phyloP scores from a whole-genome alignment of 1,140 invertebrate genomes.

The Amyelois transitella region DNA sequence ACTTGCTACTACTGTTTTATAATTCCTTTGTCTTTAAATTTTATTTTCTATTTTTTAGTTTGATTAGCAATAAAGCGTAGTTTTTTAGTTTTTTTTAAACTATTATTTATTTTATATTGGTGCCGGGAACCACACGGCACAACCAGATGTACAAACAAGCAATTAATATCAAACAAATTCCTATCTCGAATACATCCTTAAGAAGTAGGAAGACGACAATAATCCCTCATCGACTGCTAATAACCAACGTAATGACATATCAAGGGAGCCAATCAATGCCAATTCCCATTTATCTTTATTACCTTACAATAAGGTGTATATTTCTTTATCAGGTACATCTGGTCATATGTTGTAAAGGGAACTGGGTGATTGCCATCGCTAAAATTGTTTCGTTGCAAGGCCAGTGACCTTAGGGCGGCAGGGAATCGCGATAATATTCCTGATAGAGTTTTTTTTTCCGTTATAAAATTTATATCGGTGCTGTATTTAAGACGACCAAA shows the following conservation, averaged over 20 bases:
- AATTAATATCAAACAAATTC: not conserved
- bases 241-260: not conserved
- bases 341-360: not conserved
- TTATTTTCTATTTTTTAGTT: too few species aligned
- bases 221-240: not conserved
- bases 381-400: not conserved
- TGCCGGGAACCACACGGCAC: not conserved
- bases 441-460: too few species aligned
- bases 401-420: not conserved
- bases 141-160: too few species aligned
- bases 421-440: too few species aligned
- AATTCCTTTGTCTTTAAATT: too few species aligned
- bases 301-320: not conserved
- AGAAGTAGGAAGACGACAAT: not conserved
- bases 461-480: too few species aligned
- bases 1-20: too few species aligned
- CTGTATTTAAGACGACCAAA: too few species aligned
- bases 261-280: not conserved
- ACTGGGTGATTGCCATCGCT: not conserved
- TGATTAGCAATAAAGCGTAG: too few species aligned
- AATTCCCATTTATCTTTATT: not conserved
- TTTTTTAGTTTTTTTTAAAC: too few species aligned
- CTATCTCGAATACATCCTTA: not conserved
- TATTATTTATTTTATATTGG: too few species aligned
- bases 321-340: not conserved